Percentiles rank a stretch among this genome's conserved stretches.
Evolutionary conservation across 2,888 invertebrate genomes (phyloP).

Genomic region (Mimumesa dahlbomi): DNA sequence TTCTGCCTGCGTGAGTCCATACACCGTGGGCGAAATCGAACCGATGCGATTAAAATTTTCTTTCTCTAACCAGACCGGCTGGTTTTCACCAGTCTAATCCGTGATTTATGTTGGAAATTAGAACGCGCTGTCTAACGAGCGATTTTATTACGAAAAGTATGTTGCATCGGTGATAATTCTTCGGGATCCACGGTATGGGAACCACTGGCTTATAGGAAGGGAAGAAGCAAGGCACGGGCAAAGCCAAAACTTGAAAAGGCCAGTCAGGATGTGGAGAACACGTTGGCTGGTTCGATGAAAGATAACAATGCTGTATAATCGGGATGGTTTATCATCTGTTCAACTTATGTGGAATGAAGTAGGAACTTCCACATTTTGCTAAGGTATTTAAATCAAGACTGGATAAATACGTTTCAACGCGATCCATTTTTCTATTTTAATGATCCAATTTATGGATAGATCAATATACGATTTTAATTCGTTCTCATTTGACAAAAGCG

Average conservation of each 20-base stretch:
- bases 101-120: too few relatives aligned
- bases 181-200: background rate
- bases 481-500: too few relatives aligned
- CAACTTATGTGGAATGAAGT: background rate
- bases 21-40: slow-evolving; percentile 34
- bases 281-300: background rate
- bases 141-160: too few relatives aligned
- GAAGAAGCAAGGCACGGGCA: background rate
- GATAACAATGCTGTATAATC: background rate
- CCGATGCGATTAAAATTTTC: background rate
- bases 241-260: background rate
- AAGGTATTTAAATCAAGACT: too few relatives aligned
- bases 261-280: background rate
- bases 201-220: background rate
- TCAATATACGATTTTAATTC: too few relatives aligned
- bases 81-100: too few relatives aligned
- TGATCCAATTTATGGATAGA: too few relatives aligned
- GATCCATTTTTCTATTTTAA: too few relatives aligned
- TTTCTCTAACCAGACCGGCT: too few relatives aligned
- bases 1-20: slow-evolving; percentile 51
- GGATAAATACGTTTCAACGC: too few relatives aligned
- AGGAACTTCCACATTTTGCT: background rate
- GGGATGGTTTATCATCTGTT: background rate
- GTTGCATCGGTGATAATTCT: too few relatives aligned
- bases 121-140: too few relatives aligned